phyloP scores from a whole-genome alignment of 1,140 invertebrate species.

The Drosophila persimilis region DNA sequence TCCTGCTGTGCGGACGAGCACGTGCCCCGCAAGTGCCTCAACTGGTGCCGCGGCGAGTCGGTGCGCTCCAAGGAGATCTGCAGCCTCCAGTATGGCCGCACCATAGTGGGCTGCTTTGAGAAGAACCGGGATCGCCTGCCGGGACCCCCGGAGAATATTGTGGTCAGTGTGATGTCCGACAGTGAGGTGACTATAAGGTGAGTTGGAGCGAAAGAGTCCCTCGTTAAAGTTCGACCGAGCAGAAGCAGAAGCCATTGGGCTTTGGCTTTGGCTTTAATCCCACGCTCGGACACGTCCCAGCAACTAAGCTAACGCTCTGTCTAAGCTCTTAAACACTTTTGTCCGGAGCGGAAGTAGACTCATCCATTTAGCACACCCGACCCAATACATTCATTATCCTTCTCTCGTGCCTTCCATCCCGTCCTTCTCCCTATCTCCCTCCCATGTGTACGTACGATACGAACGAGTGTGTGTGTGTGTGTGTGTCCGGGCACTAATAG shows the following conservation, averaged over 20 bases:
- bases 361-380: slow-evolving; percentile 67
- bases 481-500: slow-evolving; percentile 62
- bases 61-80: slow-evolving; percentile 87
- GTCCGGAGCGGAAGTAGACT: slow-evolving; percentile 64
- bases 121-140: slow-evolving; percentile 90
- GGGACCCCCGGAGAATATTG: slow-evolving; percentile 90
- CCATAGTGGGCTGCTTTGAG: slow-evolving; percentile 91
- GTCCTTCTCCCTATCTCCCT: no score
- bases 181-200: slow-evolving; percentile 77
- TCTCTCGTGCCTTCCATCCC: slow-evolving; percentile 8
- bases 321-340: slow-evolving; percentile 60
- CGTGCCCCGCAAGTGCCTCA: slow-evolving; percentile 89
- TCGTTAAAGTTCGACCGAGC: slow-evolving; percentile 36
- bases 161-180: slow-evolving; percentile 84
- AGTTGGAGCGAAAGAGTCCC: slow-evolving; percentile 21
- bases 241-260: slow-evolving; percentile 39
- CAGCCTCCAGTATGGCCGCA: slow-evolving; percentile 88
- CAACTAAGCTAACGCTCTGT: background rate
- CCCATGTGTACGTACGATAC: slow-evolving; percentile 13
- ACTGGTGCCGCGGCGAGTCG: slow-evolving; percentile 88
- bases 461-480: slow-evolving; percentile 1
- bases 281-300: slow-evolving; percentile 17
- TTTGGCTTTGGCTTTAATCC: slow-evolving; percentile 34
- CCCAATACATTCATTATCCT: slow-evolving; percentile 77
- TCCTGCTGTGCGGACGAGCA: slow-evolving; percentile 90